Evolutionary conservation across 2,888 invertebrate genomes (phyloP), one percentile per base, ranked within the genome.

Genomic region (Drosophila fulvimacula): DNA sequence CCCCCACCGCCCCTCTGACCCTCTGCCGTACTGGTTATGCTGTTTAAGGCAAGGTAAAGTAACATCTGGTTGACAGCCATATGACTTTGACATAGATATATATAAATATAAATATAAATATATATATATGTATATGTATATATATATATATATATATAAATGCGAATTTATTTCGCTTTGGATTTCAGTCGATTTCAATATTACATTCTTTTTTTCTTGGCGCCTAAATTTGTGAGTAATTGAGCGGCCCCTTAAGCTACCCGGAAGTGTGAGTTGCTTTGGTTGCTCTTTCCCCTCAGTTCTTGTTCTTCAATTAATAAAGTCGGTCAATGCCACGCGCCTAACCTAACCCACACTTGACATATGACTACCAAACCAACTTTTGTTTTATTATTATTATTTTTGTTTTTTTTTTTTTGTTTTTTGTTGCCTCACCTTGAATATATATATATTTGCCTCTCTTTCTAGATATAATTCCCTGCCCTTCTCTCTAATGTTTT

Each of bases 281-380:
- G 36, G 15, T 38, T 55, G 36, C 36, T 62, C 51, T 49, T 65
- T 49, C 19, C 3, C 19, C 7, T 11, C n/a, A 11, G 19, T n/a
- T 52, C 36, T 38, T 66, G 44, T 64, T 69, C 59, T 53, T 53
- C 64, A 80, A 79, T 79, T 84, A 68, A 48, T 49, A 52, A 71
- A 73, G 81, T 86, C 76, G 86, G 83, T 83, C 83, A 83, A 86
- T 83, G 83, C 72, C 83, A 85, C 52, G 61, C 68, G 81, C 69
- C 67, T 73, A 73, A 64, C 57, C 36, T 21, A 61, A 64, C 48
- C 32, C 59, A 32, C 64, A 65, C 69, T 77, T 68, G 69, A 81
- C 81, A 83, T 66, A 72, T 70, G 76, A 73, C 68, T 67, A 55
- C 41, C 24, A 44, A 30, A 55, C 41, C 24, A 39, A 30, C 46